Evolutionary conservation across 2,888 invertebrate species (phyloP).

Genomic region (Allolobophora icterica): DNA sequence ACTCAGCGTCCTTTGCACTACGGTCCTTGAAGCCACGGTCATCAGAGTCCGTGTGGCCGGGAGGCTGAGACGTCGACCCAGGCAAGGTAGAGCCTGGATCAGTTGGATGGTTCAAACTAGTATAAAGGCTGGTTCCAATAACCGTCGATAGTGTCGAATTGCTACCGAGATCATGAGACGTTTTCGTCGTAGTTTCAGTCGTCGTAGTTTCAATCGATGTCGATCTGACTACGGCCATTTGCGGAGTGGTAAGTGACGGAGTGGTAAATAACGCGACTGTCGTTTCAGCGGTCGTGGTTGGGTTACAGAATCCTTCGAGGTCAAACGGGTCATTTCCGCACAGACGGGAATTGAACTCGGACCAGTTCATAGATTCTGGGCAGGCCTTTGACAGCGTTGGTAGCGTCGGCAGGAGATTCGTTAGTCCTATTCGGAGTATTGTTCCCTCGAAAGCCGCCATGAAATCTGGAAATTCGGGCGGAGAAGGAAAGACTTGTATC

Average conservation of each 20-base stretch:
- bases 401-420: not conserved
- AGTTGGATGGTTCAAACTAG: not conserved
- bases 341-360: slow-evolving; percentile 17
- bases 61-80: not conserved
- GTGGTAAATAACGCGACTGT: not conserved
- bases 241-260: not conserved
- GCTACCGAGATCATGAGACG: not conserved
- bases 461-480: not conserved
- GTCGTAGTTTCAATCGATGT: not conserved
- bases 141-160: not conserved
- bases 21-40: not conserved
- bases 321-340: not conserved
- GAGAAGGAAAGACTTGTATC: not conserved
- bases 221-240: not conserved
- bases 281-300: not conserved
- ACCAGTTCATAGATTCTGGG: not conserved
- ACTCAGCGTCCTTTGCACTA: not conserved
- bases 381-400: not conserved
- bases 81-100: not conserved
- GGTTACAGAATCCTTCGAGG: not conserved
- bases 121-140: not conserved
- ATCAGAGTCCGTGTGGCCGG: not conserved
- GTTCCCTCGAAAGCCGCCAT: not conserved
- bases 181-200: not conserved
- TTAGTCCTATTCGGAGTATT: slow-evolving; percentile 1